Conservation (phyloP, 1,140 invertebrate species). For the Eriosoma lanigerum region DNA sequence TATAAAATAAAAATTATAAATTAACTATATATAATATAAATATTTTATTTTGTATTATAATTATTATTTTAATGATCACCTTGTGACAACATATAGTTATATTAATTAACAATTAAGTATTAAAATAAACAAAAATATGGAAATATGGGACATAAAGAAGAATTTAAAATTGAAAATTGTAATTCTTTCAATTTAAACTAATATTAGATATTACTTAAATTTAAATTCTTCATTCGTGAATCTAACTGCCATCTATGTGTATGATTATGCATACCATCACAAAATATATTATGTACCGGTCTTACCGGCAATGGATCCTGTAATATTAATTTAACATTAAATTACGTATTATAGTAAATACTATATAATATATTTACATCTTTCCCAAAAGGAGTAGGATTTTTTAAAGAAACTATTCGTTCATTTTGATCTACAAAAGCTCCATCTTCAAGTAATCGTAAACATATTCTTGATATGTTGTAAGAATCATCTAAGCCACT, state of each 20-base stretch:
- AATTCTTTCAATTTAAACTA: not conserved
- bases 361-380: slow-evolving; percentile 22
- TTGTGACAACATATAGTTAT: not conserved
- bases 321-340: not conserved
- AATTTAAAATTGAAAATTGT: not conserved
- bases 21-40: too few species aligned
- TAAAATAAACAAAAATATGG: slow-evolving; percentile 1
- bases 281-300: slow-evolving; percentile 46
- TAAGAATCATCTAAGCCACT: slow-evolving; percentile 66
- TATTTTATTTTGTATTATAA: not conserved
- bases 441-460: slow-evolving; percentile 62
- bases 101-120: not conserved
- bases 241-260: not conserved
- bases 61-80: not conserved
- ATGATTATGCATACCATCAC: slow-evolving; percentile 36
- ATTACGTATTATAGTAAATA: not conserved
- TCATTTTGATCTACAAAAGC: slow-evolving; percentile 62
- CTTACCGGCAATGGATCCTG: slow-evolving; percentile 41
- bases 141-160: not conserved
- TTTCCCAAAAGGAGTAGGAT: slow-evolving; percentile 43
- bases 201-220: not conserved
- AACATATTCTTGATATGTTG: slow-evolving; percentile 65
- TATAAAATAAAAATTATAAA: too few species aligned
- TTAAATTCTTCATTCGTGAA: not conserved
- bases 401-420: slow-evolving; percentile 44